Base-by-base conservation (phyloP, 2,113 vertebrate genomes). In the Rhea pennata region DNA sequence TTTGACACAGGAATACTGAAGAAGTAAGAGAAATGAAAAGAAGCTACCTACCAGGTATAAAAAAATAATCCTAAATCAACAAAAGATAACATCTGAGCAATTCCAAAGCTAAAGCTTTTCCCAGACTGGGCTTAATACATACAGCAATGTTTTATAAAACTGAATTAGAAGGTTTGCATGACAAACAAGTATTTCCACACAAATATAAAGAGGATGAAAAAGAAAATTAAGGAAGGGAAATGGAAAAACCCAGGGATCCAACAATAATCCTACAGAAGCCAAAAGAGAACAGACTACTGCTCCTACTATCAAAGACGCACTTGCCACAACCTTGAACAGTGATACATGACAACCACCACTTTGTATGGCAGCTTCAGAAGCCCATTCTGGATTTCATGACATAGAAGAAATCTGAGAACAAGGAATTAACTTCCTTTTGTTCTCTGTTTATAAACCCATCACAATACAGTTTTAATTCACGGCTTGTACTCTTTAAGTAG, bases 301-400 rank as follows among this genome's bases (percentile, higher is more conserved):
- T 59, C 56, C 56, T 26, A 15, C 67, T 16, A 8, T 17, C 29
- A 29, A 1, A 16, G 58, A 36, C 15, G 22, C 2, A 48, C 16
- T 59, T 70, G 48, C 72, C 44, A 44, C 29, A 59, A 12, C 33
- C 36, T 50, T 5, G 33, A 67, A 21, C 12, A 61, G 53, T 2
- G 48, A 31, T 0, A 0, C 67, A 0, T 5, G 53, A 76, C 21
- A 66, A 40, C 48, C 56, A 87, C 40, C 56, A 48, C 36, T 31
- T 58, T 27, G 15, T 31, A 66, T 20, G 78, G 84, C 27, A 84
- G 91, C 67, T 69, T 62, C 27, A 65, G 48, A 80, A 76, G 88
- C 54, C 11, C 54, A 36, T 64, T 78, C 54, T 81, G 21, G 33
- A 78, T 3, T 77, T 56, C 65, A 33, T 67, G 21, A 40, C 23